phyloP scores from a whole-genome alignment of 2,888 invertebrate genomes.

The Nemapogon koenigi region DNA sequence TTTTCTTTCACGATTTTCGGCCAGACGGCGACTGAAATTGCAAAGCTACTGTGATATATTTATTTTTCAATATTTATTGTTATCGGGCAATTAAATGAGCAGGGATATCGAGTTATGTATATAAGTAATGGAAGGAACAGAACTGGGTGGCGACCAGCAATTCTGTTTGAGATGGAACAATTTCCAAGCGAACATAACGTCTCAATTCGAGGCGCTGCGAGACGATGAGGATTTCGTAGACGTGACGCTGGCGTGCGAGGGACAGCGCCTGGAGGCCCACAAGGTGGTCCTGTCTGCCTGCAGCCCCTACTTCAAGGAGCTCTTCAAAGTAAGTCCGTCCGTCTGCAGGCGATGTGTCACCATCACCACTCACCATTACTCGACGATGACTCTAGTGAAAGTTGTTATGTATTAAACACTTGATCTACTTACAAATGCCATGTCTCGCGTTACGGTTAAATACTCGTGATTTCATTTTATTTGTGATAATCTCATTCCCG shows the following conservation, averaged over 20 bases:
- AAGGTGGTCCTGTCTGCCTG: constrained; percentile 86
- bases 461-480: constrained; percentile 64
- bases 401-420: constrained; percentile 66
- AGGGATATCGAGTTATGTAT: constrained; percentile 66
- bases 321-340: constrained; percentile 77
- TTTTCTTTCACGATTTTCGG: constrained; percentile 66
- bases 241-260: constrained; percentile 87
- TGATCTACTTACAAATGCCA: constrained; percentile 66
- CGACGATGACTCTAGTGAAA: constrained; percentile 65
- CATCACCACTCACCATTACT: no score
- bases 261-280: constrained; percentile 83
- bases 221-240: constrained; percentile 89
- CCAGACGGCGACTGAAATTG: constrained; percentile 66
- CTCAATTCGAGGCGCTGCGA: constrained; percentile 84
- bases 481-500: no score
- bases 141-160: constrained; percentile 78
- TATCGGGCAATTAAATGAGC: constrained; percentile 66
- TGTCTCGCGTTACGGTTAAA: constrained; percentile 65
- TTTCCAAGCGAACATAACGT: constrained; percentile 86
- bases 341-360: constrained; percentile 65
- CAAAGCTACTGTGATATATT: constrained; percentile 66
- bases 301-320: constrained; percentile 87
- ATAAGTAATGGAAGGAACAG: constrained; percentile 67
- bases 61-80: constrained; percentile 62
- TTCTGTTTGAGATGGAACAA: constrained; percentile 92